Evolutionary conservation across 2,797 vertebrate genomes (phyloP).

Genomic region (Siniperca undulata): DNA sequence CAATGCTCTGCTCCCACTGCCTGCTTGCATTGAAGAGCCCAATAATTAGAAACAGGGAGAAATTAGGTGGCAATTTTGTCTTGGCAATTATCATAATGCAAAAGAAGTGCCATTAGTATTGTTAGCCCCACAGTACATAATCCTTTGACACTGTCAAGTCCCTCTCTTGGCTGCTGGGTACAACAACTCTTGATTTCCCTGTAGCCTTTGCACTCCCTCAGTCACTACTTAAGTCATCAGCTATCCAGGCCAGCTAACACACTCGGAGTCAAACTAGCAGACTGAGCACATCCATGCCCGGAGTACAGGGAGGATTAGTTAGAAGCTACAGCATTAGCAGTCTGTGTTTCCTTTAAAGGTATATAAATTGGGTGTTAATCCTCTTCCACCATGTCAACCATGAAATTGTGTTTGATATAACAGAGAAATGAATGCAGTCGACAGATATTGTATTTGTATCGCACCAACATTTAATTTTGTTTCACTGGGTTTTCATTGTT

Average conservation of each 20-base stretch:
- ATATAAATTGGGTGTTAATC: slow-evolving; percentile 83
- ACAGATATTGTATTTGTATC: slow-evolving; percentile 69
- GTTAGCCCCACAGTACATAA: slow-evolving; percentile 81
- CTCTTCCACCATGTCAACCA: slow-evolving; percentile 79
- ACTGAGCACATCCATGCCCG: slow-evolving; percentile 71
- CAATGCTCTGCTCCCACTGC: slow-evolving; percentile 85
- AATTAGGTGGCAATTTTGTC: slow-evolving; percentile 88
- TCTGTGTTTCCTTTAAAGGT: slow-evolving; percentile 82
- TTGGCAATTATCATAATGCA: slow-evolving; percentile 89
- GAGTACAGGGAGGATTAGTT: slow-evolving; percentile 80
- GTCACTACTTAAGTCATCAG: slow-evolving; percentile 81
- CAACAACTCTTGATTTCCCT: slow-evolving; percentile 84
- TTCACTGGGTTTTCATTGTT: slow-evolving; percentile 54
- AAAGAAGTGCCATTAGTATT: slow-evolving; percentile 87
- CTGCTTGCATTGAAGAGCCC: slow-evolving; percentile 85
- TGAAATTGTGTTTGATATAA: slow-evolving; percentile 83
- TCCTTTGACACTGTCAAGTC: slow-evolving; percentile 83
- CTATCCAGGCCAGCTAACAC: slow-evolving; percentile 64
- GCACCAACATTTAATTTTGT: slow-evolving; percentile 58
- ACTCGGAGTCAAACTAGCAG: slow-evolving; percentile 71
- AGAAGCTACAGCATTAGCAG: slow-evolving; percentile 74
- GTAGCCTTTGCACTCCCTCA: slow-evolving; percentile 77
- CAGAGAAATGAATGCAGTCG: slow-evolving; percentile 68
- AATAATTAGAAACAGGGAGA: slow-evolving; percentile 88
- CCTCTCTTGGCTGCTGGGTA: slow-evolving; percentile 78